These are phyloP conservation scores for Malurus cyaneus DNA, from an alignment of 2,113 vertebrate genomes.

Conservation along the genomic window DNA sequence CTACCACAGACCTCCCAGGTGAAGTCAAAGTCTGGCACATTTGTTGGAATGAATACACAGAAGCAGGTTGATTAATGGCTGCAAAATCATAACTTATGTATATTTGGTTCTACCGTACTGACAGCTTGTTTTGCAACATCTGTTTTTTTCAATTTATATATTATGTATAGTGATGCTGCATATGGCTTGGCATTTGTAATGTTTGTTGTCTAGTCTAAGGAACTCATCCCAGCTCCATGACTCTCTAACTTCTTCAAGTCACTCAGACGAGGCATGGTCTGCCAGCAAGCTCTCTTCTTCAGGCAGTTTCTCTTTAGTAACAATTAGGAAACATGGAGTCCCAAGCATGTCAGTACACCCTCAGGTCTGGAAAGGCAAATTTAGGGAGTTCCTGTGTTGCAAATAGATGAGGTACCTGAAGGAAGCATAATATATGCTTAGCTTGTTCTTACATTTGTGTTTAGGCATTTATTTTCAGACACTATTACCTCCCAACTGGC, in stretches of 20 bases:
- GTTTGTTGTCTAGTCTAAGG: background rate
- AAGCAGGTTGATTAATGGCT: background rate
- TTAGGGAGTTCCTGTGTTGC: background rate
- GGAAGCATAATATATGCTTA: background rate
- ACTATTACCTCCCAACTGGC: background rate
- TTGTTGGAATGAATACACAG: background rate
- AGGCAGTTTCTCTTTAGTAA: rapidly evolving
- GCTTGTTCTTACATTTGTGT: background rate
- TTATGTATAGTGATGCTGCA: background rate
- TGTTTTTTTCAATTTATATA: background rate
- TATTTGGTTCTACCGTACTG: background rate
- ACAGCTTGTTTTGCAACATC: background rate
- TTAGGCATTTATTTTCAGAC: background rate
- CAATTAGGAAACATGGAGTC: rapidly evolving
- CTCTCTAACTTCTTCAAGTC: background rate
- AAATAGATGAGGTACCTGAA: background rate
- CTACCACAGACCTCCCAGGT: background rate
- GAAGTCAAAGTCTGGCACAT: background rate
- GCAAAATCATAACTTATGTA: background rate
- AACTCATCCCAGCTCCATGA: background rate
- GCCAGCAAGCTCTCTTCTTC: background rate
- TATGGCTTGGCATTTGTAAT: background rate
- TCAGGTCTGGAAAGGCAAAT: background rate
- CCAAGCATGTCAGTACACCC: background rate
- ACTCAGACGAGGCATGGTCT: background rate